Base-by-base conservation (phyloP, 2,113 vertebrate species). In the Ia io region DNA sequence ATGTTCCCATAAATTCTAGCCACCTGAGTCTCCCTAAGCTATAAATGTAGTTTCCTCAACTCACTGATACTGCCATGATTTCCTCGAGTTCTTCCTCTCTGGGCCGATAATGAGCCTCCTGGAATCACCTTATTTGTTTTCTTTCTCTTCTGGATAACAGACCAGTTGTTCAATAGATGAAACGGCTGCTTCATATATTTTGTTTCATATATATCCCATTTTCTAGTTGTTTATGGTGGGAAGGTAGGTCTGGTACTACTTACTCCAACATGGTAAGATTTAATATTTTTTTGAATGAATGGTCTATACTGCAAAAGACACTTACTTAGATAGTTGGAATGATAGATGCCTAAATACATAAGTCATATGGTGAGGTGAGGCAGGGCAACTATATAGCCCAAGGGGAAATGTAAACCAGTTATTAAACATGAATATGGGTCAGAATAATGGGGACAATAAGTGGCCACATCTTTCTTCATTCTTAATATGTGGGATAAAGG, bases 271-370 rank as follows among this genome's bases (percentile, higher is more conserved):
- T 28, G 4, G n/a, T 71, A 9, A 78, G 32, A 73, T 95, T 37
- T 67, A 94, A 93, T 53, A n/a, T 80, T 90, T 96, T 95, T 95
- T 92, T 91, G 49, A 85, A 79, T 22, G 25, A 89, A 85, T 44
- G 22, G 30, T 74, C 35, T 94, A 16, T 1, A 70, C 37, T 6
- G 77, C 93, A 42, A 88, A 95, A 82, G 63, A 85, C n/a, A 88
- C 17, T 61, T 73, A 28, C 14, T 74, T 10, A 83, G n/a, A 89
- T 59, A 79, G 49, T 32, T 86, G 44, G 35, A 42, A 63, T 37
- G 51, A 70, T 22, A 90, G 65, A 76, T 40, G 37, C 13, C n/a
- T 7, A 37, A 6, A 11, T 71, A 73, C 7, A 9, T 13, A 78
- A 84, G 28, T 51, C 32, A 77, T 42, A 71, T 16, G 37, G 20